Evolutionary conservation across 1,140 invertebrate genomes (phyloP).

Genomic region (Doryteuthis pealeii): DNA sequence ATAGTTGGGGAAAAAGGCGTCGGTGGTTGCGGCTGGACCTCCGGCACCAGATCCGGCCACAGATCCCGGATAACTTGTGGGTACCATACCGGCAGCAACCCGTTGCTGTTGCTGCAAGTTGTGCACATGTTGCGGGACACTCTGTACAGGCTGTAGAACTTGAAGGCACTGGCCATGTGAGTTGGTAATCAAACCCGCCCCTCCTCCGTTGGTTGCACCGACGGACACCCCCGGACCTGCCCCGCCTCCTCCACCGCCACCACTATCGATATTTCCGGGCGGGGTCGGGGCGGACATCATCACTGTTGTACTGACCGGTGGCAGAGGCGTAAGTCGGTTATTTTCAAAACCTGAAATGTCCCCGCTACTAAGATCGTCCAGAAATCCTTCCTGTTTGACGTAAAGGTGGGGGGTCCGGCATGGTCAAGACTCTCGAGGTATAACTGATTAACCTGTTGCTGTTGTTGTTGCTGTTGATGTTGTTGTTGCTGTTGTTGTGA

Average conservation of each 20-base stretch:
- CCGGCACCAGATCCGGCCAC: no score
- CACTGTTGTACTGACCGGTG: neutral
- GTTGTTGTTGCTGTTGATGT: neutral
- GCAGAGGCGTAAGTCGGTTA: neutral
- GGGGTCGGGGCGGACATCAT: conserved; percentile 11
- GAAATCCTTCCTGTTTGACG: conserved; percentile 17
- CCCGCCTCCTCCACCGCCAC: neutral
- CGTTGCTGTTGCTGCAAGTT: neutral
- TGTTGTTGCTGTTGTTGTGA: neutral
- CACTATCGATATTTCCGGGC: neutral
- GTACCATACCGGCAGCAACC: neutral
- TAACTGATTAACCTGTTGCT: neutral
- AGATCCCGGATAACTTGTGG: neutral
- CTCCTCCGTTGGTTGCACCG: neutral
- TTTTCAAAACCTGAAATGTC: neutral
- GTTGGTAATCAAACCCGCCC: neutral
- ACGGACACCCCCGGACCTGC: neutral
- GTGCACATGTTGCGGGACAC: neutral
- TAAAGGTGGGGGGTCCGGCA: neutral
- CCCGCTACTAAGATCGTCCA: conserved; percentile 14
- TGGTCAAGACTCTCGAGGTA: neutral
- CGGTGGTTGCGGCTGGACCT: neutral
- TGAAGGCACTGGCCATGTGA: conserved; percentile 25
- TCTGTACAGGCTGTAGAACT: conserved; percentile 28
- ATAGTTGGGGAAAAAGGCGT: neutral